phyloP scores from a whole-genome alignment of 2,888 invertebrate species.

The Notodonta ziczac region DNA sequence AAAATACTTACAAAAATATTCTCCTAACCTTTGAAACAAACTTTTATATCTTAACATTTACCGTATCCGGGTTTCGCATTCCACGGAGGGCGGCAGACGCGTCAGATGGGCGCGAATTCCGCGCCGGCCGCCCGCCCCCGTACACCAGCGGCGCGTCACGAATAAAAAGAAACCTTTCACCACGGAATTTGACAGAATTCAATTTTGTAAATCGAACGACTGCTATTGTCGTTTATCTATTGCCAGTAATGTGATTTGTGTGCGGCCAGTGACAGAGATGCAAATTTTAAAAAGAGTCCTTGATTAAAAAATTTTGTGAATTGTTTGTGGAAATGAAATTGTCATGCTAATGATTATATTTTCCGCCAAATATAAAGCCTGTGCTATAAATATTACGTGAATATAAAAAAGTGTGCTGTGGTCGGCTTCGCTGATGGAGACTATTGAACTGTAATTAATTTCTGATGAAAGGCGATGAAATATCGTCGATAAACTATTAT shows the following conservation, averaged over 20 bases:
- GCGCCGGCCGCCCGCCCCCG: constrained; percentile 63
- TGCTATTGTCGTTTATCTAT: constrained; percentile 9
- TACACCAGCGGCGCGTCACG: constrained; percentile 26
- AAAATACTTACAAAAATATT: background rate
- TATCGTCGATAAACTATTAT: constrained; percentile 27
- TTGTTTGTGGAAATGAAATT: background rate
- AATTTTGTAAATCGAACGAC: constrained; percentile 32
- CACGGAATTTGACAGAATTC: constrained; percentile 17
- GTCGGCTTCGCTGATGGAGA: background rate
- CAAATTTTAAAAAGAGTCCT: background rate
- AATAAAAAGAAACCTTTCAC: constrained; percentile 29
- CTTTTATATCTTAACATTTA: constrained; percentile 14
- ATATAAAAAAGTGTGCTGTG: background rate
- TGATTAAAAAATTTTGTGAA: background rate
- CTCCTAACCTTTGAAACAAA: background rate
- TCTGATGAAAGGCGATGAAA: constrained; percentile 18
- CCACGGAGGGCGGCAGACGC: constrained; percentile 51
- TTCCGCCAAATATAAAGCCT: no score
- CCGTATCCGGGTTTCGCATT: constrained; percentile 32
- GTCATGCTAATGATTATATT: background rate
- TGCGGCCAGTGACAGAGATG: background rate
- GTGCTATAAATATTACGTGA: background rate
- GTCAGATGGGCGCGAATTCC: constrained; percentile 68
- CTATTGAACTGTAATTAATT: background rate
- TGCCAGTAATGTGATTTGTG: constrained; percentile 22